phyloP scores from a whole-genome alignment of 1,140 invertebrate species.

The Ctenoplectra terminalis region DNA sequence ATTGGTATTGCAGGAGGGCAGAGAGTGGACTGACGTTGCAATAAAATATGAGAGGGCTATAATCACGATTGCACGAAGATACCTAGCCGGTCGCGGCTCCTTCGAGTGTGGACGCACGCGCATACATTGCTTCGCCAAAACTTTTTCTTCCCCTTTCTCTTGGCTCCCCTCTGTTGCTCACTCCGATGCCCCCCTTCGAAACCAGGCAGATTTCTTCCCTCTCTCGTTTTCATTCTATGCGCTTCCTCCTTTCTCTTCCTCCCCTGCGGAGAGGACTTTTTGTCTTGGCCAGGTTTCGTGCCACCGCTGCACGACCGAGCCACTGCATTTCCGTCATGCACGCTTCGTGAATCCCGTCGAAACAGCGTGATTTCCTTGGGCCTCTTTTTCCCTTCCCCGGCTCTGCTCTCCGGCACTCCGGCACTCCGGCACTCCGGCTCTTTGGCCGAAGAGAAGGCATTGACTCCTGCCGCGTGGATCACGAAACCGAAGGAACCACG shows the following conservation, averaged over 20 bases:
- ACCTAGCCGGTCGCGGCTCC: conserved; percentile 38
- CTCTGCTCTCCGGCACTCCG: too few species aligned
- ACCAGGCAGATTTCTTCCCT: conserved; percentile 39
- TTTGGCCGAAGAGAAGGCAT: conserved; percentile 33
- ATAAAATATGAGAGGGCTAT: conserved; percentile 76
- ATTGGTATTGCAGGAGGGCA: conserved; percentile 26
- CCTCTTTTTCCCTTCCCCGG: conserved; percentile 20
- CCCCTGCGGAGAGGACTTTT: conserved; percentile 52
- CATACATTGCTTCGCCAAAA: conserved; percentile 32
- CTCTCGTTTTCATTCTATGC: conserved; percentile 53
- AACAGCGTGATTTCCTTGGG: conserved; percentile 54
- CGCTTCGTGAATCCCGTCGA: conserved; percentile 52
- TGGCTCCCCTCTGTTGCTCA: conserved; percentile 28
- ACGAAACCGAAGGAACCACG: conserved; percentile 38
- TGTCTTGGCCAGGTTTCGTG: conserved; percentile 52
- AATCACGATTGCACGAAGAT: conserved; percentile 71
- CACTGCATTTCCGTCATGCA: conserved; percentile 68
- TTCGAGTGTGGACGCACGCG: conserved; percentile 23
- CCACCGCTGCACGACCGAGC: conserved; percentile 55
- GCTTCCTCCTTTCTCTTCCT: conserved; percentile 48
- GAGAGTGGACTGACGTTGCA: conserved; percentile 50
- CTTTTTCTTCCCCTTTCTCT: conserved; percentile 17
- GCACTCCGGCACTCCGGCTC: too few species aligned
- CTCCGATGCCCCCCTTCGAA: conserved; percentile 29
- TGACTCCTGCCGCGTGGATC: conserved; percentile 43